These are phyloP conservation scores for Gallinago stenura DNA, from an alignment of 2,797 vertebrate species.

Conservation along the genomic window DNA sequence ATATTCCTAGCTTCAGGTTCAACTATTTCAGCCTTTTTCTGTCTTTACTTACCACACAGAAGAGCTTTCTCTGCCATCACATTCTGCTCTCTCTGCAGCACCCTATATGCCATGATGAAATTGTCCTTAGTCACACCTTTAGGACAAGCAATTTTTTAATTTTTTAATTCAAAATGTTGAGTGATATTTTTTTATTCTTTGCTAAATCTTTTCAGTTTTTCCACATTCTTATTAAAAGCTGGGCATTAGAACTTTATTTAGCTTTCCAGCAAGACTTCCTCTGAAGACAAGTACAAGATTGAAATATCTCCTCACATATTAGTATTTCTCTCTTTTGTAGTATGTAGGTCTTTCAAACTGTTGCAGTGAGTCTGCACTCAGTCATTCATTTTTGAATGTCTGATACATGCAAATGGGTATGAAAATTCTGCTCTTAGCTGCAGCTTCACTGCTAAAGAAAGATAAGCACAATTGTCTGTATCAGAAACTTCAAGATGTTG, in stretches of 20 bases:
- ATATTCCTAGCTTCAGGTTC: neutral
- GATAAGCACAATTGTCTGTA: neutral
- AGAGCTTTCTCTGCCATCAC: neutral
- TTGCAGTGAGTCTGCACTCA: neutral
- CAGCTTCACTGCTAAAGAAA: neutral
- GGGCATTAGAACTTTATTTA: neutral
- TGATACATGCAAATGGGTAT: neutral
- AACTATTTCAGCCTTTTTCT: neutral
- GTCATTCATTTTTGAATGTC: neutral
- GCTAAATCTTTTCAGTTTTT: neutral
- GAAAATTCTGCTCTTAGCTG: neutral
- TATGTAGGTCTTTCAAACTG: neutral
- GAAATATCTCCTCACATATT: neutral
- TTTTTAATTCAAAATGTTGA: neutral
- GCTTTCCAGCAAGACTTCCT: neutral
- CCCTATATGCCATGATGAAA: accelerated
- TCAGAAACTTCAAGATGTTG: neutral
- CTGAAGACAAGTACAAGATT: neutral
- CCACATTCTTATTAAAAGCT: neutral
- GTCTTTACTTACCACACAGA: neutral
- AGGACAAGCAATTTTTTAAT: neutral
- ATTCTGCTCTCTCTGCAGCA: neutral
- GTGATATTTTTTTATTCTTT: neutral
- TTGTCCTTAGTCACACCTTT: neutral
- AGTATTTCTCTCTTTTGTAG: neutral